Percentiles rank a stretch among this genome's conserved stretches.
phyloP scores from a whole-genome alignment of 1,140 invertebrate species.

The Oryctes rhinoceros region DNA sequence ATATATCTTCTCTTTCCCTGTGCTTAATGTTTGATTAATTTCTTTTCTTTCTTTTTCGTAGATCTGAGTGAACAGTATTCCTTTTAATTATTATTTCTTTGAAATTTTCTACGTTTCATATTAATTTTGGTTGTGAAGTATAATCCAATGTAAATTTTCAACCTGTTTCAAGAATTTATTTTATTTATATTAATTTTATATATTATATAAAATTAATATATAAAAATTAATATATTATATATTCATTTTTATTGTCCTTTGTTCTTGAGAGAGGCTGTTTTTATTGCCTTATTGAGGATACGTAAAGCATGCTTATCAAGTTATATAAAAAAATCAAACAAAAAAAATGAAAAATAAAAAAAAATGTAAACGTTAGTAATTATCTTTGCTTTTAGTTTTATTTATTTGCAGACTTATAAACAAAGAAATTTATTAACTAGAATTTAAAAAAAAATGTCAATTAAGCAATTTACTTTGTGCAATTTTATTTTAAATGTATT shows the following conservation, averaged over 20 bases:
- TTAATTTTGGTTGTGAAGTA: background rate
- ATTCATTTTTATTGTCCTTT: background rate
- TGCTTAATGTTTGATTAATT: too few species aligned
- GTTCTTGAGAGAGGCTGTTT: conserved; percentile 1
- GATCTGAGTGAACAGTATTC: background rate
- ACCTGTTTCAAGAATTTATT: background rate
- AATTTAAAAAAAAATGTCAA: conserved; percentile 4
- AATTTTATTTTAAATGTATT: conserved; percentile 3
- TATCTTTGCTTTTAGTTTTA: conserved; percentile 26
- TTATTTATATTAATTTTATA: background rate
- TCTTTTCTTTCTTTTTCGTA: too few species aligned
- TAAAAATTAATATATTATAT: too few species aligned
- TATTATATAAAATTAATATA: too few species aligned
- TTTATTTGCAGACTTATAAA: conserved; percentile 13
- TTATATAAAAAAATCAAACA: background rate
- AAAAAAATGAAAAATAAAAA: conserved; percentile 9
- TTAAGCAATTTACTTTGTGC: conserved; percentile 5
- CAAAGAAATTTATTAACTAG: background rate
- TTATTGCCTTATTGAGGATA: conserved; percentile 4
- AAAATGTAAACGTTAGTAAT: conserved; percentile 11
- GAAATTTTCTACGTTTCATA: background rate
- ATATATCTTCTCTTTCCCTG: too few species aligned
- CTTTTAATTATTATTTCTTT: background rate
- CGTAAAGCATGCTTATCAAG: background rate
- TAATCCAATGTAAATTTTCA: conserved; percentile 3